These are phyloP conservation scores for Papilio polytes DNA, from an alignment of 1,140 invertebrate species.

Conservation along the genomic window DNA sequence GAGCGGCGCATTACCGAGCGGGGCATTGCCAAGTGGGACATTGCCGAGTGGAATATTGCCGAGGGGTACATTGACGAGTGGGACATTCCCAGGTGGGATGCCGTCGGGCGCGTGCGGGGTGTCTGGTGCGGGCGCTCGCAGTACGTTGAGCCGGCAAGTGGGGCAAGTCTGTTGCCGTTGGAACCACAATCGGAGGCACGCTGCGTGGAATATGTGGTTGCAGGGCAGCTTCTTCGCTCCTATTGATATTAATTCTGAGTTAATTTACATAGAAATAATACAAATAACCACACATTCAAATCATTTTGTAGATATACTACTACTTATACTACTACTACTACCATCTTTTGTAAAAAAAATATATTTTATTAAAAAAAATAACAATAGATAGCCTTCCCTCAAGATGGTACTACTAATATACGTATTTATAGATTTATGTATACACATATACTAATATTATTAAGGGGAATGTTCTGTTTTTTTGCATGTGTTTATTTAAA, in stretches of 20 bases:
- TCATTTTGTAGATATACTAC: neutral
- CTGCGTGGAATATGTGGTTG: conserved; percentile 99
- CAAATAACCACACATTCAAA: neutral
- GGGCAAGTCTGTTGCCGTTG: conserved; percentile 99
- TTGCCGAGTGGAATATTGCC: conserved; percentile 15
- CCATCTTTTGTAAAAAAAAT: no score
- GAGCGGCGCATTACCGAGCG: conserved; percentile 16
- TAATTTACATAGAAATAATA: conserved; percentile 36
- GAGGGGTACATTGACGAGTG: conserved; percentile 36
- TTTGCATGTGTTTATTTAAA: no score
- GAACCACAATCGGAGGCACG: conserved; percentile 99
- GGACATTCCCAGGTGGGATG: conserved; percentile 31
- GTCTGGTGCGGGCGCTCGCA: conserved; percentile 87
- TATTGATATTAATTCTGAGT: conserved; percentile 53
- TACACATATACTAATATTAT: no score
- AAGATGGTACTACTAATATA: no score
- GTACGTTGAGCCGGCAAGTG: conserved; percentile 98
- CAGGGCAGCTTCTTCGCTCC: conserved; percentile 99
- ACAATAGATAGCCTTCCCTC: no score
- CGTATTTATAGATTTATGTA: no score
- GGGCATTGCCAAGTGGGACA: conserved; percentile 5
- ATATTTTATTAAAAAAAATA: neutral
- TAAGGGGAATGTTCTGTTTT: no score
- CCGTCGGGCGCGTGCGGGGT: conserved; percentile 84
- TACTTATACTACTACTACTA: no score